Evolutionary conservation across 2,888 invertebrate species (phyloP), one percentile per base, ranked within the genome.

Genomic region (Apodemia duryi): DNA sequence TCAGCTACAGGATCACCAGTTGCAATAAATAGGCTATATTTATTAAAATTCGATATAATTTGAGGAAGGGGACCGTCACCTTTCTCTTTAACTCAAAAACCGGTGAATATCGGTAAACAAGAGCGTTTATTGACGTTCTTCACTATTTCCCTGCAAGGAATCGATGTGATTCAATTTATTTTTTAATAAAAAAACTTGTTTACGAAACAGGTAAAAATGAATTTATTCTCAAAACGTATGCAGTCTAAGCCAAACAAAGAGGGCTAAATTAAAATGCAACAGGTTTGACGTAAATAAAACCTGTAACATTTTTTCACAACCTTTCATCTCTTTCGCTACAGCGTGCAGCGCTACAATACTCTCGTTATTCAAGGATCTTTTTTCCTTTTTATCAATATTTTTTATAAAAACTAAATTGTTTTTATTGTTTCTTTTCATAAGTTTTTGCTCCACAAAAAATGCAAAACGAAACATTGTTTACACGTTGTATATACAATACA

Each of bases 211-310:
- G 52, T 52, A 46, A 46, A 54, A 57, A 57, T 32, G 29, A 32
- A 57, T 57, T 57, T 32, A 57, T 32, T 29, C 13, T 57, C 52
- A 57, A 57, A 57, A 57, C 28, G 57, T 29, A 57, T 32, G 6
- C 32, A 57, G 57, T 13, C 29, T 57, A 32, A 21, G 28, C 46
- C 57, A 29, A 29, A 60, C 57, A 60, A 60, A 13, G 35, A 13
- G 57, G 57, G 13, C 32, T 35, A 60, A 60, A 60, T 60, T 60
- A 60, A 60, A 60, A 60, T 32, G 57, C 57, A 60, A 60, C 57
- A 60, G 57, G 57, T 60, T 60, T 60, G 32, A 13, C 49, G 49
- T 51, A 60, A 60, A 60, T 60, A 60, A 60, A 60, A 60, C 57
- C n/a, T 7, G 35, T n/a, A 35, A 32, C 35, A 35, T 32, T 32